Base-by-base conservation (phyloP, 2,113 vertebrate species). In the Chaetodon trifascialis region DNA sequence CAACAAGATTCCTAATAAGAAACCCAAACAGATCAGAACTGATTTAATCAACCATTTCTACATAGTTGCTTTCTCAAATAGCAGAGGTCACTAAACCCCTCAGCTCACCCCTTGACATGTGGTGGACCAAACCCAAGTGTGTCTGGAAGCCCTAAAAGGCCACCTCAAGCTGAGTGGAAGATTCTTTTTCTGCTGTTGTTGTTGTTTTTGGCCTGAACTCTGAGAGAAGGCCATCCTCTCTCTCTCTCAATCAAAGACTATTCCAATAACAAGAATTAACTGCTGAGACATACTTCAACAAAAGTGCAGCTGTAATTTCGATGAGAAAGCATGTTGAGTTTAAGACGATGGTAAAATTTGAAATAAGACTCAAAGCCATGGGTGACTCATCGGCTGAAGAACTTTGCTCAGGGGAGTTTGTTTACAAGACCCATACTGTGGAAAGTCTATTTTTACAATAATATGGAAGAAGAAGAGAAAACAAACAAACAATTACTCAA, bases 381-480 rank as follows among this genome's bases (percentile, higher is more conserved):
- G 56, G 44, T 76, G 81, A 73, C 30, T 79, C 36, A 52, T 54
- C 56, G 42, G 17, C 42, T 52, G 30, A 34, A 54, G 46, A 64
- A 46, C 66, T 49, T 67, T 79, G 55, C 65, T 79, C 14, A 70
- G n/a, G 78, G 23, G 36, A 63, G 51, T 30, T 66, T 83, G 80
- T 83, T 79, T 79, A 69, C 34, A 36, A 55, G 23, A 30, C 17
- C 15, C 11, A 56, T 21, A 23, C 66, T 67, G 19, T 16, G 52
- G 36, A 59, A 65, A 64, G 11, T 38, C 79, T 68, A 40, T 68
- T 72, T 73, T 79, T 52, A 78, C 17, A 0, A 67, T 73, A 44
- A 44, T 42, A 46, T 1, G 23, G n/a, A 73, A 69, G 15, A 58
- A 25, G 71, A 60, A 60, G 3, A 30, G 62, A 0, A 47, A 46